Conservation (phyloP, 1,140 invertebrate species). For the Tetramorium simillimum region DNA sequence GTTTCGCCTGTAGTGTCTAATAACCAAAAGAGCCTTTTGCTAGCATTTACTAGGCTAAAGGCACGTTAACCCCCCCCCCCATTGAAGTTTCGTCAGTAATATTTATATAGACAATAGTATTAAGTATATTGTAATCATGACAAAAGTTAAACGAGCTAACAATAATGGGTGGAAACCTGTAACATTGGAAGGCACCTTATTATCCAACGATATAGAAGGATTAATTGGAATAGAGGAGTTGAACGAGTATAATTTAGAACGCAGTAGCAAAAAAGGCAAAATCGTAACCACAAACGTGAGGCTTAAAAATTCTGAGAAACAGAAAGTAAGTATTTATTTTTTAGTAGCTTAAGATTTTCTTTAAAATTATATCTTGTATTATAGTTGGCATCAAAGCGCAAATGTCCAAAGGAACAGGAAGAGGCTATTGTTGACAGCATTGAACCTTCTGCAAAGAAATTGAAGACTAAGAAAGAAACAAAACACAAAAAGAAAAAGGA, state of each 20-base stretch:
- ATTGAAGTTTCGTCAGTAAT: no score
- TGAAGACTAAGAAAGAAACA: constrained; percentile 13
- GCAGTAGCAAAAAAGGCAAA: constrained; percentile 78
- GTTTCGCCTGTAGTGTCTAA: no score
- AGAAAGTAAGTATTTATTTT: constrained; percentile 44
- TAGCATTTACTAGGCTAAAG: no score
- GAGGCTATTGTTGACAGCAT: neutral
- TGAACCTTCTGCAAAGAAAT: constrained; percentile 39
- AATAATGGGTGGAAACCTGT: constrained; percentile 85
- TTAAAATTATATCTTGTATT: constrained; percentile 12
- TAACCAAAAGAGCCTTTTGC: no score
- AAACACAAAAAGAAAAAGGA: constrained; percentile 44
- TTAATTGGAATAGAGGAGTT: constrained; percentile 89
- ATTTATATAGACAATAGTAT: neutral
- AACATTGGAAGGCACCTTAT: constrained; percentile 85
- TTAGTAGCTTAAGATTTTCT: neutral
- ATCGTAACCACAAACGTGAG: constrained; percentile 65
- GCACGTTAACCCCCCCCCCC: no score
- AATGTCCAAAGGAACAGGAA: neutral
- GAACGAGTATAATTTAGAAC: constrained; percentile 86
- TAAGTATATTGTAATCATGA: constrained; percentile 51
- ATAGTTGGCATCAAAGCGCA: constrained; percentile 57
- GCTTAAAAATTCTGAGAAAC: neutral
- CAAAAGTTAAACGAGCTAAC: constrained; percentile 40
- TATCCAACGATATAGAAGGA: constrained; percentile 84